Percentiles rank a stretch among this genome's conserved stretches.
These are phyloP conservation scores for Alouatta palliata DNA, from an alignment of 2,113 vertebrate genomes.

Conservation along the genomic window DNA sequence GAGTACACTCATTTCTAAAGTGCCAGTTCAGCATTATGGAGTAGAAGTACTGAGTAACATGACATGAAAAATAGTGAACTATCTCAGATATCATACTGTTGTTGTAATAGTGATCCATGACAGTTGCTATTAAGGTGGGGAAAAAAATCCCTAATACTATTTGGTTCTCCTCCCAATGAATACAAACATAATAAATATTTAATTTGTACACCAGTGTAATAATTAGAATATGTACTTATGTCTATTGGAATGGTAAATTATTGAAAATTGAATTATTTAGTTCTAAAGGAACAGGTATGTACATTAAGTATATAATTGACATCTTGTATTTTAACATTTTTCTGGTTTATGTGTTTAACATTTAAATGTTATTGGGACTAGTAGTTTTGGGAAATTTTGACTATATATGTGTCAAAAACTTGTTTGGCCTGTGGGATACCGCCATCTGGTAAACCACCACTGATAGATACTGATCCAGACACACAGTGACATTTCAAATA, in stretches of 20 bases:
- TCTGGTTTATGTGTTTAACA: neutral
- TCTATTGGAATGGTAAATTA: neutral
- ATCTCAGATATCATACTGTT: neutral
- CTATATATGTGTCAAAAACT: neutral
- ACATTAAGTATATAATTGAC: neutral
- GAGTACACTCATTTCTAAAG: neutral
- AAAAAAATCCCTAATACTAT: neutral
- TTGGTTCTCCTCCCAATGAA: constrained; percentile 3
- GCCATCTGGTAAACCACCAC: neutral
- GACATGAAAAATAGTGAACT: neutral
- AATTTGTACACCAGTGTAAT: neutral
- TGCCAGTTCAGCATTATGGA: neutral
- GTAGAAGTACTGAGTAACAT: neutral
- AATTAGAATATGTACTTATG: neutral
- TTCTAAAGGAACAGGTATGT: neutral
- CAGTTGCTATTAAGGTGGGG: neutral
- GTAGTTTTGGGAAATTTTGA: neutral
- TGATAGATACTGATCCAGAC: neutral
- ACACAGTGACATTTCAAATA: neutral
- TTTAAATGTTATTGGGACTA: neutral
- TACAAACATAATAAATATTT: neutral
- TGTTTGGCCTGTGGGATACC: neutral
- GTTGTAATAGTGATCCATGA: neutral
- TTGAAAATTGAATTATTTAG: neutral
- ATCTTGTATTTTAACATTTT: neutral